Conservation (phyloP, 1,140 invertebrate genomes). For the Pseudomyrmex concolor region DNA sequence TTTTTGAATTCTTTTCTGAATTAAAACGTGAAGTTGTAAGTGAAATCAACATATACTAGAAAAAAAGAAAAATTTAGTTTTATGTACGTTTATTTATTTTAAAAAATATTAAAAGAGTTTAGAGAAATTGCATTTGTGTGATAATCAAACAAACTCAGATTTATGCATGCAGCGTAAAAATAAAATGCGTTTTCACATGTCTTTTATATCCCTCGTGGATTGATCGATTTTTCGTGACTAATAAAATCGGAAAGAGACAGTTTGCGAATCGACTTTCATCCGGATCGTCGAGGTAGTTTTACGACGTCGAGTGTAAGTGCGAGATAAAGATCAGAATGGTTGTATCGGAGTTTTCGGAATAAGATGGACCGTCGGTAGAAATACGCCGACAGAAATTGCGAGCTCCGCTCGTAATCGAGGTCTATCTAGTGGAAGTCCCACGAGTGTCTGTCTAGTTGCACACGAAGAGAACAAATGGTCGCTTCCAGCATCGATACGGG, state of each 20-base stretch:
- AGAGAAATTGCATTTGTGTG: too few relatives aligned
- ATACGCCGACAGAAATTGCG: slow-evolving; percentile 24
- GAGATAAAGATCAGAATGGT: slow-evolving; percentile 24
- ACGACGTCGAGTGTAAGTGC: not conserved
- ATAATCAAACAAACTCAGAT: not conserved
- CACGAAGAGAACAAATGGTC: slow-evolving; percentile 54
- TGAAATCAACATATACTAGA: too few relatives aligned
- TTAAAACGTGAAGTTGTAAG: too few relatives aligned
- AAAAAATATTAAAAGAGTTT: too few relatives aligned
- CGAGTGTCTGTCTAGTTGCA: slow-evolving; percentile 49
- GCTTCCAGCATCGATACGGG: slow-evolving; percentile 29
- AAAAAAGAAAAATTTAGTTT: too few relatives aligned
- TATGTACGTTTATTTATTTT: too few relatives aligned
- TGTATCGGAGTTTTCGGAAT: slow-evolving; percentile 31
- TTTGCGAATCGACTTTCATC: not conserved
- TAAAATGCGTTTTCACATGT: not conserved
- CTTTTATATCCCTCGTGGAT: too few relatives aligned
- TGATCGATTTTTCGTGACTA: not conserved
- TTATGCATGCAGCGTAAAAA: not conserved
- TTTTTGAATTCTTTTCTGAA: too few relatives aligned
- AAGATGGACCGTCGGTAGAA: slow-evolving; percentile 21
- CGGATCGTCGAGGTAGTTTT: not conserved
- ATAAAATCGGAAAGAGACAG: not conserved
- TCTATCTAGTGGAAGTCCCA: slow-evolving; percentile 57
- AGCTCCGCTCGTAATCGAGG: slow-evolving; percentile 57